Evolutionary conservation across 2,888 invertebrate genomes (phyloP).

Genomic region (Drepanosiphum platanoidis): DNA sequence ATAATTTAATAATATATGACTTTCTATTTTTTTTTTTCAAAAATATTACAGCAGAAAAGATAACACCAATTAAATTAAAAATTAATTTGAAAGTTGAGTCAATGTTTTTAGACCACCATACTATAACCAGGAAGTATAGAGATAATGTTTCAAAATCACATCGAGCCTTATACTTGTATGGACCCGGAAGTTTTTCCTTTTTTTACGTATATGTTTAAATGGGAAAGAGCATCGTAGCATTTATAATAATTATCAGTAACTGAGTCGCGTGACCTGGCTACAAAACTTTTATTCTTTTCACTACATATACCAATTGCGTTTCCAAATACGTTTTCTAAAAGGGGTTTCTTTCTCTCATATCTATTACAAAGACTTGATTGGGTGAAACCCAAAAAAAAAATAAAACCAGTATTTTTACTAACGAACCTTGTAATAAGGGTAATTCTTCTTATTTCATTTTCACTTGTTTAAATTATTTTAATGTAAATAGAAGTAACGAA

Average conservation of each 20-base stretch:
- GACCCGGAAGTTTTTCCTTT: conserved; percentile 15
- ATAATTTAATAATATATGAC: not conserved
- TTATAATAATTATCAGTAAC: conserved; percentile 48
- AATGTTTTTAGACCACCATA: not conserved
- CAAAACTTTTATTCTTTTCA: conserved; percentile 19
- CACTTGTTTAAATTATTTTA: not conserved
- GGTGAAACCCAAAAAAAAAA: not conserved
- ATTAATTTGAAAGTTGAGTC: not conserved
- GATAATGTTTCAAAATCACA: conserved; percentile 25
- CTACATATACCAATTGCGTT: conserved; percentile 1
- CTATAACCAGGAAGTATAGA: conserved; percentile 12
- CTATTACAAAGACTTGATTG: not conserved
- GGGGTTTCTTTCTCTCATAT: not conserved
- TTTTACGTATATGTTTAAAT: not conserved
- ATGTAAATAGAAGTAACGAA: not conserved
- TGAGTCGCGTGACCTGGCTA: not conserved
- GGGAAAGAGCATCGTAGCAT: not conserved
- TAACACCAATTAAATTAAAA: not conserved
- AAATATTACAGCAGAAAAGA: not conserved
- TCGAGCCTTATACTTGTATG: not conserved
- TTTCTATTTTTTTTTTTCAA: not conserved
- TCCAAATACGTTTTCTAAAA: conserved; percentile 18
- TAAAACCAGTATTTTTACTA: not conserved
- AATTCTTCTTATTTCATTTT: not conserved
- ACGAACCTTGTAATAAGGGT: not conserved